A percentile compares a stretch with the other conserved stretches of the same genome.
These are phyloP conservation scores for Halocynthia aurantium DNA, from an alignment of 23 tunicate genomes.

Conservation along the genomic window DNA sequence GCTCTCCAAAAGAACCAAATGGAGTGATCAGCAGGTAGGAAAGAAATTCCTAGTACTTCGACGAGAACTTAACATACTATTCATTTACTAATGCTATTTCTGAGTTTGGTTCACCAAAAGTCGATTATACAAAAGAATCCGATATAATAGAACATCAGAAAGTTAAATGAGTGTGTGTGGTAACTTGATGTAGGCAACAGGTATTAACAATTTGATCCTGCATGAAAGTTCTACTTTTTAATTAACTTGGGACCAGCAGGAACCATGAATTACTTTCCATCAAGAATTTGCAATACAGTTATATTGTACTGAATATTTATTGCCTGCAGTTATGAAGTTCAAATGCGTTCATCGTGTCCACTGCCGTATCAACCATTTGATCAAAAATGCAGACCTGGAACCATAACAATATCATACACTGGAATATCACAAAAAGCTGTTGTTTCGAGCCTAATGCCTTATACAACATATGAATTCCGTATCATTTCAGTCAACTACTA, in stretches of 20 bases:
- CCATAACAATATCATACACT: conserved; percentile 37
- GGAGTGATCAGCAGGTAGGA: conserved; percentile 65
- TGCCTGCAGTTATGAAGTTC: conserved; percentile 56
- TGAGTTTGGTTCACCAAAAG: too few species aligned
- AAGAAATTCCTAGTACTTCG: too few species aligned
- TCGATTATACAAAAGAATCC: too few species aligned
- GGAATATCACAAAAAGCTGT: conserved; percentile 24
- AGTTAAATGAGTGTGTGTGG: too few species aligned
- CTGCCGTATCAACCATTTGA: conserved; percentile 44
- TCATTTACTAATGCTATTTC: too few species aligned
- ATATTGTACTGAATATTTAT: neutral
- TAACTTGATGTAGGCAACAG: neutral
- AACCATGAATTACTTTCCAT: too few species aligned
- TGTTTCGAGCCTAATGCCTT: conserved; percentile 40
- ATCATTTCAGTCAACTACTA: conserved; percentile 67
- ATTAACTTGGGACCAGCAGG: neutral
- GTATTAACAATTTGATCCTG: too few species aligned
- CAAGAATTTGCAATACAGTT: too few species aligned
- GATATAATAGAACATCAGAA: too few species aligned
- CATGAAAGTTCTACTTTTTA: neutral
- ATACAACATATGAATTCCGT: conserved; percentile 53
- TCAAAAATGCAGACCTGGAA: conserved; percentile 50
- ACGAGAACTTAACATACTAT: too few species aligned
- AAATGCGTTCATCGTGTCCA: conserved; percentile 42
- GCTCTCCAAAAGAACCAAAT: conserved; percentile 41